phyloP scores from a whole-genome alignment of 1,140 invertebrate genomes.

The Solenopsis invicta region DNA sequence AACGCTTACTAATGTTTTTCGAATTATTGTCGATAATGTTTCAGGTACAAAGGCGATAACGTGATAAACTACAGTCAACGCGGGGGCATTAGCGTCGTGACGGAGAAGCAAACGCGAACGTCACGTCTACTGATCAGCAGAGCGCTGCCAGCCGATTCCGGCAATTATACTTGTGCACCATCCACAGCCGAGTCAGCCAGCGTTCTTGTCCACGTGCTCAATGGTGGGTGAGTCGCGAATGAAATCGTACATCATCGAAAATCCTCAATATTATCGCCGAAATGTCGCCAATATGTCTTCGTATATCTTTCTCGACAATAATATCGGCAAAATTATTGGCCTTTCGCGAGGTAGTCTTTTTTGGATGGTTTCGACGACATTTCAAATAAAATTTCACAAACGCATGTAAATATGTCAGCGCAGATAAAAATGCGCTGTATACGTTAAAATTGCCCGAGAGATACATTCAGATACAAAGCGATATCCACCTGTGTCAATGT shows the following conservation, averaged over 20 bases:
- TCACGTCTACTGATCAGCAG: conserved; percentile 94
- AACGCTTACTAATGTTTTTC: not conserved
- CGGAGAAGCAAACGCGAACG: conserved; percentile 94
- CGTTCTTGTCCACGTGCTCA: conserved; percentile 89
- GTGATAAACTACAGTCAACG: conserved; percentile 96
- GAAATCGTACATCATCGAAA: conserved; percentile 21
- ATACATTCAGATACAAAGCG: not conserved
- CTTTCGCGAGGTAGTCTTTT: not conserved
- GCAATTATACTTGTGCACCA: conserved; percentile 95
- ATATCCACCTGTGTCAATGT: not conserved
- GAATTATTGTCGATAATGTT: conserved; percentile 37
- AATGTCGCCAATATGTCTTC: conserved; percentile 12
- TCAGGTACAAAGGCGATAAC: conserved; percentile 92
- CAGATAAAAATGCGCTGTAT: conserved; percentile 35
- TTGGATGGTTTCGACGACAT: conserved; percentile 2
- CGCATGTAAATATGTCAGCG: conserved; percentile 21
- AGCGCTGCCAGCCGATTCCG: conserved; percentile 92
- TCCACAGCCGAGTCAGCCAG: conserved; percentile 88
- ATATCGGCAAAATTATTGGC: conserved; percentile 17
- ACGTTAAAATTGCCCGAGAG: conserved; percentile 22
- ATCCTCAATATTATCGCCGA: conserved; percentile 38
- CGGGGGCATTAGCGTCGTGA: conserved; percentile 94
- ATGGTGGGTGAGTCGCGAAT: conserved; percentile 86
- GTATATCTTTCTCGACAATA: conserved; percentile 1
- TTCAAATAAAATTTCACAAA: conserved; percentile 34